phyloP scores from a whole-genome alignment of 2,888 invertebrate species.

The Caenorhabditis parvicauda region DNA sequence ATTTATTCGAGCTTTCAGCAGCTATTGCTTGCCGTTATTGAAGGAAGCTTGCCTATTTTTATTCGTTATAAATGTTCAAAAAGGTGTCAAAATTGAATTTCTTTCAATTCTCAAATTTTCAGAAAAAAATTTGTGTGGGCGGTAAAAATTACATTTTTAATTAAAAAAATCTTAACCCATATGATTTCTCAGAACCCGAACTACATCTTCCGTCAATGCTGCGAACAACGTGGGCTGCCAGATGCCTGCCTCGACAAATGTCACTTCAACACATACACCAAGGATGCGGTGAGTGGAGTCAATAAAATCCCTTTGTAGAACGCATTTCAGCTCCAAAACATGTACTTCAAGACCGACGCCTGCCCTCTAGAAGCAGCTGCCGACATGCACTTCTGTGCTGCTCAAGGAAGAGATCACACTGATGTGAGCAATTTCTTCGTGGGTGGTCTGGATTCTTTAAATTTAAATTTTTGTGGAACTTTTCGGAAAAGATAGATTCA shows the following conservation, averaged over 20 bases:
- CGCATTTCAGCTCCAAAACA: slow-evolving; percentile 57
- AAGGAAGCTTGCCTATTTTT: too few relatives aligned
- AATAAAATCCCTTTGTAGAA: too few relatives aligned
- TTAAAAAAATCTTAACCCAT: background rate
- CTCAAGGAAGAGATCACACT: slow-evolving; percentile 49
- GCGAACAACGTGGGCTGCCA: slow-evolving; percentile 57
- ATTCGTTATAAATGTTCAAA: too few relatives aligned
- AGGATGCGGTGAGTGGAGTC: slow-evolving; percentile 40
- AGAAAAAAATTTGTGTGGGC: too few relatives aligned
- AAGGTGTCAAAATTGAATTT: too few relatives aligned
- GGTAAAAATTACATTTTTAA: too few relatives aligned
- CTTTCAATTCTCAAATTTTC: too few relatives aligned
- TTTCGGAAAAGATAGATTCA: too few relatives aligned
- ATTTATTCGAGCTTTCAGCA: too few relatives aligned
- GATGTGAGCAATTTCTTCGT: too few relatives aligned
- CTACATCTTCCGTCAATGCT: slow-evolving; percentile 59
- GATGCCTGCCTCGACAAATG: slow-evolving; percentile 59
- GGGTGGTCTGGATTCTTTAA: background rate
- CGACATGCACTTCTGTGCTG: slow-evolving; percentile 56
- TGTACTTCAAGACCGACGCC: slow-evolving; percentile 60
- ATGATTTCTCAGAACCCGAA: slow-evolving; percentile 54
- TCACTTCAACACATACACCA: slow-evolving; percentile 57
- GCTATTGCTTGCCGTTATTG: too few relatives aligned
- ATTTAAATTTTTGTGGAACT: too few relatives aligned
- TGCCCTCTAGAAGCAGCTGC: slow-evolving; percentile 60